Conservation (phyloP, 2,797 vertebrate genomes). For the Enteromius radiatus region DNA sequence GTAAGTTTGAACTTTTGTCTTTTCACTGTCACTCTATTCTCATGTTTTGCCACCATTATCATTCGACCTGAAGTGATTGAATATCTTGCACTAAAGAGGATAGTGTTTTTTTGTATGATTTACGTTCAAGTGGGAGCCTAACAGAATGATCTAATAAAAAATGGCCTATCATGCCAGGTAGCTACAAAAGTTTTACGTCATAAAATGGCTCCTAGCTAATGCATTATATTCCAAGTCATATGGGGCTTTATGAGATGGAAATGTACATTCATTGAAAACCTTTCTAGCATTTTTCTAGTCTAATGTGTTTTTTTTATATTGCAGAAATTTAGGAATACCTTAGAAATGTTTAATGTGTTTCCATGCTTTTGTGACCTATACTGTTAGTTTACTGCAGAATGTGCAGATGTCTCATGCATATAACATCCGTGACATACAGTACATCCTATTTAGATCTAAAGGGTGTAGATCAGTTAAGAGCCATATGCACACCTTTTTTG, state of each 20-base stretch:
- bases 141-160: not conserved
- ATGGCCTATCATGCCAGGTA: not conserved
- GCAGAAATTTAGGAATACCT: not conserved
- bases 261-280: not conserved
- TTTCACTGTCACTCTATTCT: not conserved
- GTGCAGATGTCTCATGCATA: not conserved
- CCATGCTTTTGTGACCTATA: not conserved
- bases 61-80: not conserved
- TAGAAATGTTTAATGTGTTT: not conserved
- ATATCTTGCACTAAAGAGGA: not conserved
- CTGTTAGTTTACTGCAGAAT: not conserved
- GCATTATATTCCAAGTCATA: not conserved
- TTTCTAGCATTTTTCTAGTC: not conserved
- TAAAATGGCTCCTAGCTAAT: not conserved
- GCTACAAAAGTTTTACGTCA: not conserved
- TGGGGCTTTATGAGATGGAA: not conserved
- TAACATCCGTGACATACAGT: not conserved
- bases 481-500: not conserved
- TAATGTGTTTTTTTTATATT: not conserved
- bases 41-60: not conserved
- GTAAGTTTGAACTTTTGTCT: not conserved
- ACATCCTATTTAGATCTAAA: slow-evolving; percentile 7
- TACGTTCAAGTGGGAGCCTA: not conserved
- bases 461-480: slow-evolving; percentile 6
- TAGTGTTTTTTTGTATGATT: not conserved